These are phyloP conservation scores for Drosophila setifemur DNA, from an alignment of 1,140 invertebrate species.

Conservation along the genomic window DNA sequence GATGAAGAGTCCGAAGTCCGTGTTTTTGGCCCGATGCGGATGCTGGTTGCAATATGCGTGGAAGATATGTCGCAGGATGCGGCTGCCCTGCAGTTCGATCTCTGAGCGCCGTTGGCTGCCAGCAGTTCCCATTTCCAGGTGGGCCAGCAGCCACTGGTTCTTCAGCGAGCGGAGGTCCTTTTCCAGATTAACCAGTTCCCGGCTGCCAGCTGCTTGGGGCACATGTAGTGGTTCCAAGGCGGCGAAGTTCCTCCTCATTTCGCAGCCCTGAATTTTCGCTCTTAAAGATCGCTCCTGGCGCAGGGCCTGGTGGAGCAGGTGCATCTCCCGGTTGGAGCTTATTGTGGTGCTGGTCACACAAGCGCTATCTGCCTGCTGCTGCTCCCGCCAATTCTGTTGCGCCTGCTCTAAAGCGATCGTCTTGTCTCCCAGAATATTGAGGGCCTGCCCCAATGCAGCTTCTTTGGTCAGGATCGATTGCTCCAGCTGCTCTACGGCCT, in stretches of 20 bases:
- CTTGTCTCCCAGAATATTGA: conserved; percentile 52
- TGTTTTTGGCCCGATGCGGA: conserved; percentile 62
- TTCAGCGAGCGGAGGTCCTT: conserved; percentile 44
- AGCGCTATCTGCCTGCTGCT: conserved; percentile 45
- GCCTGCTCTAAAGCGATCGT: conserved; percentile 42
- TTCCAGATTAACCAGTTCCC: conserved; percentile 32
- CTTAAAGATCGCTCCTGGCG: conserved; percentile 57
- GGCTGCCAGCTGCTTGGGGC: conserved; percentile 24
- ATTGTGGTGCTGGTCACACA: conserved; percentile 52
- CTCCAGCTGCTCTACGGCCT: conserved; percentile 61
- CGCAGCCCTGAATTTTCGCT: conserved; percentile 41
- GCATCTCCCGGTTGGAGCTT: conserved; percentile 57
- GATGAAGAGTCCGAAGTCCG: conserved; percentile 71
- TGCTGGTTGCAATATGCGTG: conserved; percentile 66
- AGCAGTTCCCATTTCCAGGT: conserved; percentile 41
- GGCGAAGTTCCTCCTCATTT: conserved; percentile 40
- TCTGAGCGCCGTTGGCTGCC: conserved; percentile 31
- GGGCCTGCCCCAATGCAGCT: conserved; percentile 41
- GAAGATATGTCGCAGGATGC: conserved; percentile 70
- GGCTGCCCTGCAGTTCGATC: conserved; percentile 55
- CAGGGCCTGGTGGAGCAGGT: conserved; percentile 58
- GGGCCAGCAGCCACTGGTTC: conserved; percentile 60
- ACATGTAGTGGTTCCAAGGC: conserved; percentile 65
- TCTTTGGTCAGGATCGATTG: conserved; percentile 56
- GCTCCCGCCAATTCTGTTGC: conserved; percentile 55